Base-by-base conservation (phyloP, 2,113 vertebrate genomes). In the Aptenodytes forsteri region DNA sequence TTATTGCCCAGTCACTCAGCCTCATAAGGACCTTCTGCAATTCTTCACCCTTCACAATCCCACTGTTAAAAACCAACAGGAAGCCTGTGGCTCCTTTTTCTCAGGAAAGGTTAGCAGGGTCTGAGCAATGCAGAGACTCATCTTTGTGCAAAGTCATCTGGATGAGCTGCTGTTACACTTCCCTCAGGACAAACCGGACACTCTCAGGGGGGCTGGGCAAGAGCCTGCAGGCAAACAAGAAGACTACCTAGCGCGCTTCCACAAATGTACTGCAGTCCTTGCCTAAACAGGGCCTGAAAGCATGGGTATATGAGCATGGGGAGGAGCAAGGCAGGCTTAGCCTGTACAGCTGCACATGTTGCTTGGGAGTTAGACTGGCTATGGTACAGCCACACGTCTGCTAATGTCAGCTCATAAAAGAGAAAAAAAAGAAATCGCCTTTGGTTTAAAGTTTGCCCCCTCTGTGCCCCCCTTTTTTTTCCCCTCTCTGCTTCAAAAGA, bases 401-500 rank as follows among this genome's bases (percentile, higher is more conserved):
- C 96, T 97, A 52, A 96, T 97, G 95, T 87, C 96, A 97, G 97
- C 95, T 86, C 97, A 84, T 93, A 96, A 98, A 95, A 95, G 55
- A 10, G 36, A 66, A 67, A 56, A 65, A 91, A 87, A 59, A 94
- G 18, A 89, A 94, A 91, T 87, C 19, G 91, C 94, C 95, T 97
- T 97, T 88, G 92, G 97, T 96, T 97, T 97, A 97, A 97, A 97
- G 97, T 94, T 95, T 93, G 85, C 96, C 91, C 94, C 90, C 94
- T 93, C 89, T 64, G 47, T 11, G 2, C 72, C 85, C 42, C 34
- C 23, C 3, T 11, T 38, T 66, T 25, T 23, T 11, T 25, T 59
- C 91, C 95, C 62, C 72, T 88, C 95, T 96, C 94, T 91, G 95
- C 95, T 97, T 97, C 97, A 97, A 98, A 98, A 96, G 92, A 97